Evolutionary conservation across 2,113 vertebrate genomes (phyloP).

Genomic region (Pelecanus crispus): DNA sequence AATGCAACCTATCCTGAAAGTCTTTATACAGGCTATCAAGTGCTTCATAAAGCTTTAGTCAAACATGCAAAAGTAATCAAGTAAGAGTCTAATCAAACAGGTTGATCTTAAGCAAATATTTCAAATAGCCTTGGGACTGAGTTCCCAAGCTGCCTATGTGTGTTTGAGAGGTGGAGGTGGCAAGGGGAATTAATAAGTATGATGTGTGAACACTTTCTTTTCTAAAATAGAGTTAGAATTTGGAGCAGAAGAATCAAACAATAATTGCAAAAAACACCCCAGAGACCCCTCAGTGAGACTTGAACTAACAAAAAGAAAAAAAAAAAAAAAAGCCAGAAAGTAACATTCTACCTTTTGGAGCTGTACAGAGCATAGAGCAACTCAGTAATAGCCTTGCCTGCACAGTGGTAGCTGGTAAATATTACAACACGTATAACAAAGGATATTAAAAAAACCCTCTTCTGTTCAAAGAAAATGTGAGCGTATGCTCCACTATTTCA

Average conservation of each 20-base stretch:
- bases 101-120: constrained; percentile 40
- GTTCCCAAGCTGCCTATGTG: neutral
- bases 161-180: neutral
- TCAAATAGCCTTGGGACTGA: constrained; percentile 24
- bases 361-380: neutral
- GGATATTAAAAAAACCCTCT: neutral
- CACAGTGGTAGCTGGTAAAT: neutral
- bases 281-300: neutral
- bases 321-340: neutral
- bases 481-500: neutral
- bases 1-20: neutral
- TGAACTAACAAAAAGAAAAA: neutral
- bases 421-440: neutral
- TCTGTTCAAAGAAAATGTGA: neutral
- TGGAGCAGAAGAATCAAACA: neutral
- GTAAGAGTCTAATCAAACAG: constrained; percentile 55
- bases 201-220: neutral
- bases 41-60: neutral
- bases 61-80: constrained; percentile 43
- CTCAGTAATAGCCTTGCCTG: neutral
- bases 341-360: neutral
- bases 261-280: neutral
- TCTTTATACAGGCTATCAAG: neutral
- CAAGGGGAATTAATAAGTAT: neutral
- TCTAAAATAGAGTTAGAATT: neutral